These are phyloP conservation scores for Mystacornis crossleyi DNA, from an alignment of 2,113 vertebrate species.

Conservation along the genomic window DNA sequence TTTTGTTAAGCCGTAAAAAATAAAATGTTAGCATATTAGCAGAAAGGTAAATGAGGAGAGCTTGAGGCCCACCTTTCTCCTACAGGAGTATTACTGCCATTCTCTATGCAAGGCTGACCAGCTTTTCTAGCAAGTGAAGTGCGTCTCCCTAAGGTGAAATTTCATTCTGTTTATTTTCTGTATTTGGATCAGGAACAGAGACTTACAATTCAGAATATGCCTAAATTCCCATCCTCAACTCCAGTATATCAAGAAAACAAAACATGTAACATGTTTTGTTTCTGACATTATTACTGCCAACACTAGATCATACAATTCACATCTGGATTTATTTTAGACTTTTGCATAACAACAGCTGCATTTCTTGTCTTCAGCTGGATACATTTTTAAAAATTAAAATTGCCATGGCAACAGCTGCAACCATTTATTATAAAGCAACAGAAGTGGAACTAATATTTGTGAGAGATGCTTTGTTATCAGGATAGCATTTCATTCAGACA, in stretches of 20 bases:
- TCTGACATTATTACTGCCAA: background rate
- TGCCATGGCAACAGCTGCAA: conserved; percentile 73
- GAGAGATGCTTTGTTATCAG: conserved; percentile 44
- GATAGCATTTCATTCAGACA: conserved; percentile 40
- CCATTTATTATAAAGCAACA: conserved; percentile 69
- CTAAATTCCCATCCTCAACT: background rate
- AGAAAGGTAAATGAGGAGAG: background rate
- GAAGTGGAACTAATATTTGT: conserved; percentile 68
- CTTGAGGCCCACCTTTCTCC: background rate
- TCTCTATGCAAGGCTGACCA: conserved; percentile 8
- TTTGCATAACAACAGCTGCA: conserved; percentile 63
- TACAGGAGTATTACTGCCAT: background rate
- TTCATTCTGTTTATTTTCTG: background rate
- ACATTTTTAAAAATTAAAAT: conserved; percentile 72
- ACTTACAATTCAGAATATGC: background rate
- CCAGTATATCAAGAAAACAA: background rate
- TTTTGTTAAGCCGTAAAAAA: background rate
- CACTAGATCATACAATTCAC: conserved; percentile 5
- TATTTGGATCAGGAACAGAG: background rate
- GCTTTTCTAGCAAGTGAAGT: background rate
- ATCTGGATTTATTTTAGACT: conserved; percentile 60
- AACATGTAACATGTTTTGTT: background rate
- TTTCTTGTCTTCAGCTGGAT: conserved; percentile 66
- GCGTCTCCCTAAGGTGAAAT: background rate
- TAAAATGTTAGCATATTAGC: background rate